Base-by-base conservation (phyloP, 2,113 vertebrate species). In the Eulemur macaco region DNA sequence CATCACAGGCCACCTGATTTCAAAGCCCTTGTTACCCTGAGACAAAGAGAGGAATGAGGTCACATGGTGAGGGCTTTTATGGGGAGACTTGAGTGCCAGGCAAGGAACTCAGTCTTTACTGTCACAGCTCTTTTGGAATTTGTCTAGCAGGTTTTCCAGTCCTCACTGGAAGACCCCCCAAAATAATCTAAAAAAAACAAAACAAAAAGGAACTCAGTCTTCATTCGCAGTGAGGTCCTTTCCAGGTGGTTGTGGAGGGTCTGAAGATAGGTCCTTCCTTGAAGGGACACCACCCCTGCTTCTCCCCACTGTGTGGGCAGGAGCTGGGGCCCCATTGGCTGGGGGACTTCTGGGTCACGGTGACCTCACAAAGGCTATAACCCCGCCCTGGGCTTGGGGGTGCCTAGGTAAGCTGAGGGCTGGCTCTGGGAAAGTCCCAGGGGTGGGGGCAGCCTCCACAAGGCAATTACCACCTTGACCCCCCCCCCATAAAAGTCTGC, bases 281-380 rank as follows among this genome's bases (percentile, higher is more conserved):
- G 54, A 39, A 73, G 80, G 27, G 34, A 85, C 17, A n/a, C 29
- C 29, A 89, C 14, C n/a, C 21, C 69, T 52, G 45, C 14, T 80
- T 85, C 34, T 68, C 31, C 54, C 1, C 7, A 17, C n/a, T 7
- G 9, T 39, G 25, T 21, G 18, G 20, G 20, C 34, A 64, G 11
- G 4, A 68, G 66, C 25, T 68, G 47, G 39, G 39, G 8, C 74
- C 96, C 74, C 68, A 97, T 94, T 97, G 97, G 97, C 94, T 68
- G 45, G 54, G 23, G 27, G 56, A 56, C 58, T 56, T 81, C 78
- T 42, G 34, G 95, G 63, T 93, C 85, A 60, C 34, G n/a, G 71
- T 97, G 98, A 97, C 97, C 78, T 98, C 98, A 98, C 69, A 98
- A 97, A 97, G 97, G 74, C 78, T 3, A 0, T 8, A 56, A 64